A percentile compares a stretch with the other conserved stretches of the same genome.
phyloP scores from a whole-genome alignment of 2,113 vertebrate species.

The Corvus hawaiiensis region DNA sequence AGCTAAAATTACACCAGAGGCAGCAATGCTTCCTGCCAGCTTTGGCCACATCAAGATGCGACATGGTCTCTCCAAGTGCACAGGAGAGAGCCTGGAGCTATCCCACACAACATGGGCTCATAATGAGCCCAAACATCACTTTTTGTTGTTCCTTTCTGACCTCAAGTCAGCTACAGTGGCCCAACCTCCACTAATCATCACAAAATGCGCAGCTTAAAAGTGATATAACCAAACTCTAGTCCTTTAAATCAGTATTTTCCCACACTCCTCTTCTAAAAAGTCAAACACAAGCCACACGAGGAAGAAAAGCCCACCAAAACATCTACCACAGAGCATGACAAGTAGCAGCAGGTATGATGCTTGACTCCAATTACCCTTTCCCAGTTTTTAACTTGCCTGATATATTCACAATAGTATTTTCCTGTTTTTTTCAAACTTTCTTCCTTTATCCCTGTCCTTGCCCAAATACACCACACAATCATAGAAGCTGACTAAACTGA shows the following conservation, averaged over 20 bases:
- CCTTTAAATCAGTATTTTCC: neutral
- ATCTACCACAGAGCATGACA: neutral
- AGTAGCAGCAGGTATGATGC: neutral
- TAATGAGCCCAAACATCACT: neutral
- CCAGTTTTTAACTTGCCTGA: neutral
- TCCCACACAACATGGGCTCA: rapidly evolving
- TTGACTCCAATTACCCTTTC: conserved; percentile 5
- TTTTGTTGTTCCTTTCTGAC: neutral
- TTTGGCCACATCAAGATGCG: neutral
- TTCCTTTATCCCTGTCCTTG: conserved; percentile 25
- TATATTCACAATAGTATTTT: conserved; percentile 35
- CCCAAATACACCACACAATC: neutral
- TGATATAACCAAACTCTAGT: neutral
- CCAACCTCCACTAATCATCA: neutral
- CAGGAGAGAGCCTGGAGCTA: neutral
- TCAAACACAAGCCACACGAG: neutral
- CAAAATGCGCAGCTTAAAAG: neutral
- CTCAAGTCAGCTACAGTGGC: neutral
- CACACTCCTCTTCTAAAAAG: neutral
- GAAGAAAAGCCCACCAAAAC: neutral
- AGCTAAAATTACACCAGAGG: neutral
- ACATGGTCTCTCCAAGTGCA: neutral
- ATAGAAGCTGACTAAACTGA: conserved; percentile 46
- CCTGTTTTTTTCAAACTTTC: conserved; percentile 44
- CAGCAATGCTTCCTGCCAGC: neutral